phyloP scores from a whole-genome alignment of 2,888 invertebrate species.

The Griposia aprilina region DNA sequence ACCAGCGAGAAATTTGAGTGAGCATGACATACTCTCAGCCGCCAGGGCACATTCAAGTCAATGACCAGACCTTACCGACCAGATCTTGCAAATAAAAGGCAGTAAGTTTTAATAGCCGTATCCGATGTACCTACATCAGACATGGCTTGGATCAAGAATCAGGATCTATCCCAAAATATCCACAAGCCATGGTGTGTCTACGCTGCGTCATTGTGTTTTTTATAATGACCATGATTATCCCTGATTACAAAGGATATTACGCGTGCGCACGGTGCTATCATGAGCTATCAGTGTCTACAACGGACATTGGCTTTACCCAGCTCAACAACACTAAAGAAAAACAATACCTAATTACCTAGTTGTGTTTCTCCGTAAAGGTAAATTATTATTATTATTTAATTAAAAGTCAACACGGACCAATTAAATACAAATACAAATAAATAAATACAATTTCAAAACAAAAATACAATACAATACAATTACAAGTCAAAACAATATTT shows the following conservation, averaged over 20 bases:
- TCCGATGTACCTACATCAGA: too few relatives aligned
- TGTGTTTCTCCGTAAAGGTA: slow-evolving; percentile 21
- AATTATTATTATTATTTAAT: too few relatives aligned
- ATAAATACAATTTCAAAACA: too few relatives aligned
- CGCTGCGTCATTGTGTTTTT: slow-evolving; percentile 8
- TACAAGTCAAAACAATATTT: too few relatives aligned
- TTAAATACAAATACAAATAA: too few relatives aligned
- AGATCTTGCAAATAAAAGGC: background rate
- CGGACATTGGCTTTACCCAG: slow-evolving; percentile 15
- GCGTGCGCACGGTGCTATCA: slow-evolving; percentile 21
- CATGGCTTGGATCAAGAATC: too few relatives aligned
- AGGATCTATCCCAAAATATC: background rate
- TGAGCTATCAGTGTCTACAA: slow-evolving; percentile 14
- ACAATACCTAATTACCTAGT: background rate
- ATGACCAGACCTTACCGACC: too few relatives aligned
- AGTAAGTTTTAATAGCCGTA: background rate
- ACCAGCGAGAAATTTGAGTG: too few relatives aligned
- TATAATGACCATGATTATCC: slow-evolving; percentile 20
- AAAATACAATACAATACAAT: too few relatives aligned
- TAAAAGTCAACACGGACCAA: too few relatives aligned
- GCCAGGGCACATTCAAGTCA: too few relatives aligned
- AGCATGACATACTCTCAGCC: too few relatives aligned
- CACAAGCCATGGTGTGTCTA: background rate
- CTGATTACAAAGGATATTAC: slow-evolving; percentile 20
- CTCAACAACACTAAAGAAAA: background rate